Percentiles rank a stretch among this genome's conserved stretches.
Evolutionary conservation across 1,140 invertebrate species (phyloP).

Genomic region (Bombus ignitus): DNA sequence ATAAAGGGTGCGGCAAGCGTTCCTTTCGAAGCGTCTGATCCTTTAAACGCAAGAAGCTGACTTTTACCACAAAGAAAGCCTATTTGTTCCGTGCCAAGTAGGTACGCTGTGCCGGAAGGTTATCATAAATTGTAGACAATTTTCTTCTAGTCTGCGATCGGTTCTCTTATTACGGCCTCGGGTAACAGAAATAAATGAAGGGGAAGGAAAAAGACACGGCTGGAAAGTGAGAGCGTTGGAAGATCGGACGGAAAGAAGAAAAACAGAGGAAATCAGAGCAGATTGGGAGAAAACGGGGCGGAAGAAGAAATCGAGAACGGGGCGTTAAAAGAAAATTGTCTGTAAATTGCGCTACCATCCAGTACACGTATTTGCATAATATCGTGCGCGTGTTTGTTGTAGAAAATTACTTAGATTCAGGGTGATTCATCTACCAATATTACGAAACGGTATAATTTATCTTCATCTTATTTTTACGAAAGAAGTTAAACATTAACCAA

Average conservation of each 20-base stretch:
- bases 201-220: neutral
- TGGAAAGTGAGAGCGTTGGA: neutral
- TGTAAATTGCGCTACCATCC: neutral
- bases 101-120: neutral
- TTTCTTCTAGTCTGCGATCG: neutral
- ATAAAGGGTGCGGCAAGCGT: neutral
- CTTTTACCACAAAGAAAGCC: neutral
- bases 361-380: neutral
- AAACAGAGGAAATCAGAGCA: neutral
- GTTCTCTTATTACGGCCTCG: neutral
- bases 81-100: neutral
- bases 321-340: neutral
- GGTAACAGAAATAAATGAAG: neutral
- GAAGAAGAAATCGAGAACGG: neutral
- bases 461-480: neutral
- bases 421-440: neutral
- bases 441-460: neutral
- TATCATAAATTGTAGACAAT: constrained; percentile 15
- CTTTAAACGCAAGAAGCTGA: neutral
- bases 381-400: too few relatives aligned
- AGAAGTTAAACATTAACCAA: neutral
- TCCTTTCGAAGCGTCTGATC: neutral
- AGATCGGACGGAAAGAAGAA: neutral
- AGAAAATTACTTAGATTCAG: neutral
- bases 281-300: neutral